phyloP scores from a whole-genome alignment of 2,797 vertebrate genomes.

The Gephyroberyx darwinii region DNA sequence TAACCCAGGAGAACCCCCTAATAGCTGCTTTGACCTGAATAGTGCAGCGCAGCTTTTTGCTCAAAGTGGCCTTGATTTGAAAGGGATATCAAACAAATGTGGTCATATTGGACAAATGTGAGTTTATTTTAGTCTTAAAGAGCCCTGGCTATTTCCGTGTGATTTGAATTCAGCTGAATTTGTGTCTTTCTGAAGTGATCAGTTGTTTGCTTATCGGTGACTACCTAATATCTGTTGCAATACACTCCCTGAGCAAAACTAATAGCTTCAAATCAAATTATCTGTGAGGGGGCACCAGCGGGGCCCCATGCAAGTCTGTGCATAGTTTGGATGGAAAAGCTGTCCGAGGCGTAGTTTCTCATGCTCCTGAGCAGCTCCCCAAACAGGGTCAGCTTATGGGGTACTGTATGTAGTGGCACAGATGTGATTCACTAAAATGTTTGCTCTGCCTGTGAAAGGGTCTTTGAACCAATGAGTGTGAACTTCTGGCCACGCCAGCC shows the following conservation, averaged over 20 bases:
- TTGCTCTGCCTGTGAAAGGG: conserved; percentile 79
- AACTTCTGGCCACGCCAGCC: conserved; percentile 79
- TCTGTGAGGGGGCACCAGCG: conserved; percentile 20
- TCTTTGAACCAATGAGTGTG: conserved; percentile 83
- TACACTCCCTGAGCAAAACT: conserved; percentile 43
- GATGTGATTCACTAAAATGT: conserved; percentile 81
- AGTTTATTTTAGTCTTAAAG: neutral
- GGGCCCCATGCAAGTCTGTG: conserved; percentile 28
- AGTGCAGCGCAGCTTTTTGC: conserved; percentile 17
- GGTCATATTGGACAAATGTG: neutral
- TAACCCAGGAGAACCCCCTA: conserved; percentile 54
- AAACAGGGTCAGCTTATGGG: conserved; percentile 62
- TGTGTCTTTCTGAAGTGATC: conserved; percentile 8
- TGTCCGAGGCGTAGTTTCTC: conserved; percentile 16
- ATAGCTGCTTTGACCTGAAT: conserved; percentile 57
- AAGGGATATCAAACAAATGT: neutral
- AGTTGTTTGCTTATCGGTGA: conserved; percentile 13
- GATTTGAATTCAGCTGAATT: neutral
- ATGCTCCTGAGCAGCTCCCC: neutral
- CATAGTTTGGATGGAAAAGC: conserved; percentile 40
- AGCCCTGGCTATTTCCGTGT: neutral
- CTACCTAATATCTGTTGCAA: neutral
- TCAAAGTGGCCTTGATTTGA: conserved; percentile 16
- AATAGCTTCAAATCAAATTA: conserved; percentile 61
- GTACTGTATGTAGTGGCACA: conserved; percentile 72